phyloP scores from a whole-genome alignment of 2,113 vertebrate genomes.

The Peucedramus taeniatus region DNA sequence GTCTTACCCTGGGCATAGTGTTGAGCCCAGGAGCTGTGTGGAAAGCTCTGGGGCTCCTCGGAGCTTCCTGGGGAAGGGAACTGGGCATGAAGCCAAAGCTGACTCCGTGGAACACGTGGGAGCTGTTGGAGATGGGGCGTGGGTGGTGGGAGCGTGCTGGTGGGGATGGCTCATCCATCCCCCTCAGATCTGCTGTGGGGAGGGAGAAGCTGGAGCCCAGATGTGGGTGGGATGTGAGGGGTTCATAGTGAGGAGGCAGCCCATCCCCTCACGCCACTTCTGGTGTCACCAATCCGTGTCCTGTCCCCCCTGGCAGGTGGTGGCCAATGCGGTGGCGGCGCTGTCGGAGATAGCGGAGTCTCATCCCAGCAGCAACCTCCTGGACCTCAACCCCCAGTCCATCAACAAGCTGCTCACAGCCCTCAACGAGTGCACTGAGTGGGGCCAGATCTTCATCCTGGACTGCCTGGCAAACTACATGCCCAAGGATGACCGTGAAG shows the following conservation, averaged over 20 bases:
- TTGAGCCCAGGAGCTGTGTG: not conserved
- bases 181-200: not conserved
- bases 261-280: not conserved
- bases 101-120: not conserved
- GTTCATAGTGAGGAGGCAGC: not conserved
- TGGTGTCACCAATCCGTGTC: not conserved
- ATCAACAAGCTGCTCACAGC: constrained; percentile 98
- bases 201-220: not conserved
- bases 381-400: constrained; percentile 96
- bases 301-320: constrained; percentile 76
- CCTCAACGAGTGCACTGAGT: constrained; percentile 96
- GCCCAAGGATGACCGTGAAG: constrained; percentile 94
- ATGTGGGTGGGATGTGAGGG: not conserved
- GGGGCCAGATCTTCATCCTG: constrained; percentile 99
- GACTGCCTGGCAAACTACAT: constrained; percentile 97
- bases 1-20: accelerated
- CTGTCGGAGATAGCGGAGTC: constrained; percentile 97
- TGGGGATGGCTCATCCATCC: not conserved
- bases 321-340: constrained; percentile 94
- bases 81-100: not conserved
- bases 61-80: not conserved
- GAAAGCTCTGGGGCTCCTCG: not conserved
- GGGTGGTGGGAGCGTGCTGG: not conserved
- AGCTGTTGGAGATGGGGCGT: accelerated
- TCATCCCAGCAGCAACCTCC: constrained; percentile 94